Evolutionary conservation across 1,140 invertebrate species (phyloP).

Genomic region (Eupeodes corollae): DNA sequence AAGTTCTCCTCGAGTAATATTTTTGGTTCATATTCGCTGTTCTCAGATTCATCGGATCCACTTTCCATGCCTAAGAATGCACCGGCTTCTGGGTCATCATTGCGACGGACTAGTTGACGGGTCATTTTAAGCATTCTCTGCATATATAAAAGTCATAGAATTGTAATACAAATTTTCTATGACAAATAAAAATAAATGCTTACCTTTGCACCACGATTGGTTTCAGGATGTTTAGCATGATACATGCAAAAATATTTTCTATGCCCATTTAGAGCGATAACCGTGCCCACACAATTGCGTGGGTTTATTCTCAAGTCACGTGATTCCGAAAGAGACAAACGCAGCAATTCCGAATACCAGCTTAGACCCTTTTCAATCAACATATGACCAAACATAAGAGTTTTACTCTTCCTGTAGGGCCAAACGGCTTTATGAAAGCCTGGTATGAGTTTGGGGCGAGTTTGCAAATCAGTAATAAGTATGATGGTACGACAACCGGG

Average conservation of each 20-base stretch:
- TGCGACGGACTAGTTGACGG: constrained; percentile 43
- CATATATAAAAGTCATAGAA: neutral
- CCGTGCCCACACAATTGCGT: constrained; percentile 93
- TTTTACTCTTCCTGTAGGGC: constrained; percentile 93
- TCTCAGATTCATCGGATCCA: constrained; percentile 58
- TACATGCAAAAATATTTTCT: constrained; percentile 97
- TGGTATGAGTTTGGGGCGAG: constrained; percentile 71
- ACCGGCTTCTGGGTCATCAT: constrained; percentile 56
- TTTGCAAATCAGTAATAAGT: constrained; percentile 78
- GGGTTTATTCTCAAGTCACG: constrained; percentile 85
- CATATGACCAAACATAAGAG: constrained; percentile 86
- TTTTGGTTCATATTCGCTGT: constrained; percentile 22
- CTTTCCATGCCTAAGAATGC: constrained; percentile 69
- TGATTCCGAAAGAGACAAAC: constrained; percentile 69
- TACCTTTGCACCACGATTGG: constrained; percentile 46
- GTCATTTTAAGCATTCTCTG: constrained; percentile 55
- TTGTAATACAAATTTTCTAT: neutral
- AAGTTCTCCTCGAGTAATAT: constrained; percentile 56
- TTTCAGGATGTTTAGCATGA: constrained; percentile 77
- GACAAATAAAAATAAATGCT: constrained; percentile 5
- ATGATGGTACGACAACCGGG: constrained; percentile 91
- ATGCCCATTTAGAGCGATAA: constrained; percentile 89
- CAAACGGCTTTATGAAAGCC: constrained; percentile 88
- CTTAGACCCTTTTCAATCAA: constrained; percentile 79
- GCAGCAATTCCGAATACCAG: constrained; percentile 86